phyloP scores from a whole-genome alignment of 2,888 invertebrate species.

The Dolomedes plantarius region DNA sequence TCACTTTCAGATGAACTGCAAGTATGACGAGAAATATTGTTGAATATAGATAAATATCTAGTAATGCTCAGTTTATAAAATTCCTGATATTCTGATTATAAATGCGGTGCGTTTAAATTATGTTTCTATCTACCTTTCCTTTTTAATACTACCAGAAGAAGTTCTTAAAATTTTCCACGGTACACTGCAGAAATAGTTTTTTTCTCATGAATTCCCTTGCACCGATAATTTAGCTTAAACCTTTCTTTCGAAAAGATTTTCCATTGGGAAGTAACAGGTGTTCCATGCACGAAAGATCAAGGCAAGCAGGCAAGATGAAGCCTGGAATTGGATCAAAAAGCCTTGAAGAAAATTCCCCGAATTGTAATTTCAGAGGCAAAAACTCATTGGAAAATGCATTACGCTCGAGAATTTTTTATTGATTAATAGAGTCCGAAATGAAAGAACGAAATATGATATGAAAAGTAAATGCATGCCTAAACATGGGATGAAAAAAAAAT shows the following conservation, averaged over 20 bases:
- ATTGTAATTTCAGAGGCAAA: slow-evolving; percentile 37
- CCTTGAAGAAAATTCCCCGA: neutral
- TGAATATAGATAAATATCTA: too few species aligned
- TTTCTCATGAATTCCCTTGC: too few species aligned
- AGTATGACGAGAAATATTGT: too few species aligned
- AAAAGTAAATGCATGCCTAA: neutral
- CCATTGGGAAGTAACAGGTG: slow-evolving; percentile 15
- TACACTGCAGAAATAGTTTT: too few species aligned
- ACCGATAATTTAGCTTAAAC: neutral
- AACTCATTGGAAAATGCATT: slow-evolving; percentile 59
- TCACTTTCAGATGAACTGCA: too few species aligned
- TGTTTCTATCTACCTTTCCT: too few species aligned
- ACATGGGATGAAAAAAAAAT: slow-evolving; percentile 8
- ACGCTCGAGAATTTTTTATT: slow-evolving; percentile 28
- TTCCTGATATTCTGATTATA: too few species aligned
- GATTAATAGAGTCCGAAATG: slow-evolving; percentile 1
- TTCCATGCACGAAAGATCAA: neutral
- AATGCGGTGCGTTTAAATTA: too few species aligned
- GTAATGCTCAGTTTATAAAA: too few species aligned
- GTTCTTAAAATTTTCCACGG: too few species aligned
- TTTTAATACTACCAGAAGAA: too few species aligned
- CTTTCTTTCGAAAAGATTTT: neutral
- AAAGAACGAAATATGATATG: neutral
- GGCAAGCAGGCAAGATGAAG: too few species aligned
- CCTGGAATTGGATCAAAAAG: neutral